A percentile compares a stretch with the other conserved stretches of the same genome.
Conservation (phyloP, 2,888 invertebrate species). For the Coronaproctus castanopsis region DNA sequence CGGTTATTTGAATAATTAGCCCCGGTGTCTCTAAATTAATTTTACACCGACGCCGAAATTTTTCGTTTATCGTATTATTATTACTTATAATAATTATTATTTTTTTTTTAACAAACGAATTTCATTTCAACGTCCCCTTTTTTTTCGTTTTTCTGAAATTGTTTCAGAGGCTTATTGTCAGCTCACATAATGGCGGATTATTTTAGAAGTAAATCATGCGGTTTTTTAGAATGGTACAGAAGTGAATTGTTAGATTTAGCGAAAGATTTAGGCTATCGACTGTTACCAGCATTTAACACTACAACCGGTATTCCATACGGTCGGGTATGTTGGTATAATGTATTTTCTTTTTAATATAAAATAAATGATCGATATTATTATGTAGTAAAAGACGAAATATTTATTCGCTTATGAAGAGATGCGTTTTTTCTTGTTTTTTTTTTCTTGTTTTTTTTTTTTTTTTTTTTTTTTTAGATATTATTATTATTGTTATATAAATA, state of each 20-base stretch:
- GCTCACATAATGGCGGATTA: slow-evolving; percentile 75
- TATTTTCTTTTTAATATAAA: not conserved
- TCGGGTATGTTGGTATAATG: slow-evolving; percentile 36
- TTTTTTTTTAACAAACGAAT: too few relatives aligned
- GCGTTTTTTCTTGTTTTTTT: too few relatives aligned
- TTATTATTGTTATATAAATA: too few relatives aligned
- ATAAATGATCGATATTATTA: too few relatives aligned
- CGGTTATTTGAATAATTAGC: too few relatives aligned
- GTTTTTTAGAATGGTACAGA: slow-evolving; percentile 57
- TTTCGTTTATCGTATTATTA: too few relatives aligned
- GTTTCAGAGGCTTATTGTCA: slow-evolving; percentile 61
- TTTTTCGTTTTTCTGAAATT: slow-evolving; percentile 11
- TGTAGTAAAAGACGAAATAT: not conserved
- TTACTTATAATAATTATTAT: too few relatives aligned
- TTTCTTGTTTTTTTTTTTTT: too few relatives aligned
- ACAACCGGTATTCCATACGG: slow-evolving; percentile 93
- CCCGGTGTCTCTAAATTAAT: too few relatives aligned
- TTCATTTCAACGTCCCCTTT: not conserved
- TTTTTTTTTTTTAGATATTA: too few relatives aligned
- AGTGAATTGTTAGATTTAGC: slow-evolving; percentile 77
- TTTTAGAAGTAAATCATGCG: slow-evolving; percentile 48
- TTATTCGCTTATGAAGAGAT: too few relatives aligned
- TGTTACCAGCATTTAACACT: slow-evolving; percentile 95
- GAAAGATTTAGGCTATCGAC: slow-evolving; percentile 71
- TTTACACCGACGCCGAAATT: too few relatives aligned